These are phyloP conservation scores for Neogale vison DNA, from an alignment of 2,113 vertebrate genomes.

Conservation along the genomic window DNA sequence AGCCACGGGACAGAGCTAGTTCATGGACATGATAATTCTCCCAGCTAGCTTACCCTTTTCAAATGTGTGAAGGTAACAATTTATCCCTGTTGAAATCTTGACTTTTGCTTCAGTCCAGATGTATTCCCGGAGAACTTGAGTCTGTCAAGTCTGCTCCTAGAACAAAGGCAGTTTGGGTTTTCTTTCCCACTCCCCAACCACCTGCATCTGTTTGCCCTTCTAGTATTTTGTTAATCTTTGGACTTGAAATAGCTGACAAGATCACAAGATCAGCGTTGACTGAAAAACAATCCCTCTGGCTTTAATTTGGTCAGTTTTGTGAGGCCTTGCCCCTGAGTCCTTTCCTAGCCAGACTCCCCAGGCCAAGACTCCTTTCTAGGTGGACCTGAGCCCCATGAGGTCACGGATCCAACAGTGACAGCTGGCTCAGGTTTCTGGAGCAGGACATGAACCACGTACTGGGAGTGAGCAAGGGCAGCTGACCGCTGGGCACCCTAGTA, in stretches of 20 bases:
- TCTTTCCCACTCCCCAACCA: not conserved
- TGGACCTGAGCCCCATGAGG: not conserved
- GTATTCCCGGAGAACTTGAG: not conserved
- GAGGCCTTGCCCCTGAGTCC: not conserved
- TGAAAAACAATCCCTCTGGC: not conserved
- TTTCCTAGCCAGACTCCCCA: not conserved
- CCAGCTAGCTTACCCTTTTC: not conserved
- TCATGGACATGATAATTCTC: not conserved
- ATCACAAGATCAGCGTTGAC: not conserved
- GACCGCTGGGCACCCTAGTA: too few species aligned
- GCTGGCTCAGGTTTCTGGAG: not conserved
- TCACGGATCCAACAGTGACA: not conserved
- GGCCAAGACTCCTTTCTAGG: not conserved
- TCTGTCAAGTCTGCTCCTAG: not conserved
- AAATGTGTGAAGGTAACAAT: too few species aligned
- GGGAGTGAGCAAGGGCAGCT: not conserved
- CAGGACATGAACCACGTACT: not conserved
- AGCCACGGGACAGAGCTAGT: not conserved
- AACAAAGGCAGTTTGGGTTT: not conserved
- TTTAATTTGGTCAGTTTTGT: not conserved
- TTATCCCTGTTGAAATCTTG: not conserved
- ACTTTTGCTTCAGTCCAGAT: not conserved
- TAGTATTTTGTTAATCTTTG: slow-evolving; percentile 26
- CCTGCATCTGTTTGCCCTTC: not conserved
- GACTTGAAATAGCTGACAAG: not conserved